These are phyloP conservation scores for Campoletis raptor DNA, from an alignment of 2,888 invertebrate genomes.

Conservation along the genomic window DNA sequence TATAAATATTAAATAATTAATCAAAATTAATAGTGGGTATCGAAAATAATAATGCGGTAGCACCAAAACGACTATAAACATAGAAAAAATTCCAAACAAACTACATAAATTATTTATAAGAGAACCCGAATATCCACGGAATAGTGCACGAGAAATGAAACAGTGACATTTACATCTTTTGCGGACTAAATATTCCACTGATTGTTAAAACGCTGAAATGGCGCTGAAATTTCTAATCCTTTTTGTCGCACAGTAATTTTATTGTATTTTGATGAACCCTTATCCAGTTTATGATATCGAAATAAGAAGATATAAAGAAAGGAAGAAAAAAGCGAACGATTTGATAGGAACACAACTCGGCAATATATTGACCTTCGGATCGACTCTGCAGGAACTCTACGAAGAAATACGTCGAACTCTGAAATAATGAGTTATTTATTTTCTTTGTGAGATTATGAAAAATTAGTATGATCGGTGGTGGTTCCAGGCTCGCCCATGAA, in stretches of 20 bases:
- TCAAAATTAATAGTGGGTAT: background rate
- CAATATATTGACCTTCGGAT: background rate
- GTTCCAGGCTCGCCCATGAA: conserved; percentile 92
- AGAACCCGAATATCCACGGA: conserved; percentile 4
- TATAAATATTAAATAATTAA: background rate
- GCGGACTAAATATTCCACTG: conserved; percentile 68
- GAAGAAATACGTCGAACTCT: background rate
- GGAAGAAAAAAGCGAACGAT: background rate
- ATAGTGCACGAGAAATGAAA: conserved; percentile 16
- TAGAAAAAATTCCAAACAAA: background rate
- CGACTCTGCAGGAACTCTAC: background rate
- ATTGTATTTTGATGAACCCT: background rate
- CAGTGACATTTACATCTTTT: conserved; percentile 67
- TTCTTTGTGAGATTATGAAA: background rate
- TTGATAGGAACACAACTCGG: background rate
- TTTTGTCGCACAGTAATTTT: background rate
- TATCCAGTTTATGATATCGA: background rate
- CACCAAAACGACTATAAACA: background rate
- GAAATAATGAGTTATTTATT: background rate
- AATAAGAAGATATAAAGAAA: background rate
- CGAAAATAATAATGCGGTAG: background rate
- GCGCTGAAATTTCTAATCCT: background rate
- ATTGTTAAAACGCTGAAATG: conserved; percentile 69
- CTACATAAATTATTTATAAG: background rate
- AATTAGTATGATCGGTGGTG: conserved; percentile 73